phyloP scores from a whole-genome alignment of 1,140 invertebrate species.

The Solen grandis region DNA sequence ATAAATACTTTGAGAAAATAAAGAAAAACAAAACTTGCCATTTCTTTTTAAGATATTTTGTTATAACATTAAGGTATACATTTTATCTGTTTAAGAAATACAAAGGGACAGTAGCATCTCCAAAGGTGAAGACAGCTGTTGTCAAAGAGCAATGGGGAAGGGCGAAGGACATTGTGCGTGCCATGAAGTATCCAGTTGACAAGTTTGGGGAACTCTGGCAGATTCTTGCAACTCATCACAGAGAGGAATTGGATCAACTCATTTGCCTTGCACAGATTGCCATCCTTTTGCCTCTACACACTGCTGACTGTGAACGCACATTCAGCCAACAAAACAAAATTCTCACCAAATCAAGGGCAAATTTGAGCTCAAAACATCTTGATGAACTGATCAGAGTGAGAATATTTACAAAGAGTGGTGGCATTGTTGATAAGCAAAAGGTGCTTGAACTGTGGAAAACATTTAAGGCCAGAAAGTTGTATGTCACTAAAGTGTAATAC shows the following conservation, averaged over 20 bases:
- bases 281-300: conserved; percentile 30
- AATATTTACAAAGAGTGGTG: too few species aligned
- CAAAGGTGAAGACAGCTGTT: conserved; percentile 1
- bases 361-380: too few species aligned
- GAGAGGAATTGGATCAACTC: not conserved
- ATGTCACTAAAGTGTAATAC: too few species aligned
- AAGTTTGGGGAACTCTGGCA: conserved; percentile 13
- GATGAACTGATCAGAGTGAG: too few species aligned
- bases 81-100: not conserved
- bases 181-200: conserved; percentile 22
- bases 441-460: too few species aligned
- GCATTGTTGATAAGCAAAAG: too few species aligned
- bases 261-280: conserved; percentile 34
- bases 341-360: not conserved
- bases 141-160: not conserved
- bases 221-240: conserved; percentile 5
- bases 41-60: too few species aligned
- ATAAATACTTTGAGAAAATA: not conserved
- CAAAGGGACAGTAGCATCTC: not conserved
- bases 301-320: conserved; percentile 23
- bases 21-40: not conserved
- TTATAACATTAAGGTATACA: too few species aligned
- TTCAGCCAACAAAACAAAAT: conserved; percentile 40
- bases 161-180: conserved; percentile 11
- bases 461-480: too few species aligned